Conservation (phyloP, 2,113 vertebrate species). For the Columba janthina region DNA sequence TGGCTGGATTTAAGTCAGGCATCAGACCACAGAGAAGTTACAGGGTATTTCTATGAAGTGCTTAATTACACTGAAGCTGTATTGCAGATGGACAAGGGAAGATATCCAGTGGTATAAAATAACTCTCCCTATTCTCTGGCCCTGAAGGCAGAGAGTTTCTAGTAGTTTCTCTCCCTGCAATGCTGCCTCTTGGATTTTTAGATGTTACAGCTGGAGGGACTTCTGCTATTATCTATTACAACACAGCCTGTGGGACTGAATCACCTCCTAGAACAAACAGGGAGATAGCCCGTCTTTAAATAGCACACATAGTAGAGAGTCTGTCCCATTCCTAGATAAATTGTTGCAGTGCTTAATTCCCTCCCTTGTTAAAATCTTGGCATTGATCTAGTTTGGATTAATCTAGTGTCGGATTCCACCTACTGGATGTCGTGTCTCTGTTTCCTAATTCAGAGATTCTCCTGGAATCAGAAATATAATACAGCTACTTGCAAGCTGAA, state of each 20-base stretch:
- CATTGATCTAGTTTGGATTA: conserved; percentile 46
- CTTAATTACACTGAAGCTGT: neutral
- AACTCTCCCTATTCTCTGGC: neutral
- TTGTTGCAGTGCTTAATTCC: neutral
- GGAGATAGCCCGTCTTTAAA: neutral
- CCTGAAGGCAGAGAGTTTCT: neutral
- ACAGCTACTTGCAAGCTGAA: conserved; percentile 36
- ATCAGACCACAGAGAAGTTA: neutral
- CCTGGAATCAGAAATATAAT: conserved; percentile 30
- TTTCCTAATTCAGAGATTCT: conserved; percentile 26
- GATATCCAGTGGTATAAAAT: neutral
- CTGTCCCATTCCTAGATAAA: conserved; percentile 12
- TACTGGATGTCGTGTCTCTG: conserved; percentile 33
- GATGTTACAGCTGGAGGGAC: neutral
- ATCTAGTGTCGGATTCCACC: conserved; percentile 29
- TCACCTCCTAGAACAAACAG: neutral
- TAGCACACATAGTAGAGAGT: neutral
- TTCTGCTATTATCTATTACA: neutral
- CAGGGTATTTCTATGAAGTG: neutral
- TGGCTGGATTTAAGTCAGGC: neutral
- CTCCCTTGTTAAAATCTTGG: conserved; percentile 21
- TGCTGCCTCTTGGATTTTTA: neutral
- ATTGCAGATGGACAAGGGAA: neutral
- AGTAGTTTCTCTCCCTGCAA: neutral
- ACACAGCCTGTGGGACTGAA: neutral